These are phyloP conservation scores for Enteromius anoplus DNA, from an alignment of 2,797 vertebrate genomes.

Conservation along the genomic window DNA sequence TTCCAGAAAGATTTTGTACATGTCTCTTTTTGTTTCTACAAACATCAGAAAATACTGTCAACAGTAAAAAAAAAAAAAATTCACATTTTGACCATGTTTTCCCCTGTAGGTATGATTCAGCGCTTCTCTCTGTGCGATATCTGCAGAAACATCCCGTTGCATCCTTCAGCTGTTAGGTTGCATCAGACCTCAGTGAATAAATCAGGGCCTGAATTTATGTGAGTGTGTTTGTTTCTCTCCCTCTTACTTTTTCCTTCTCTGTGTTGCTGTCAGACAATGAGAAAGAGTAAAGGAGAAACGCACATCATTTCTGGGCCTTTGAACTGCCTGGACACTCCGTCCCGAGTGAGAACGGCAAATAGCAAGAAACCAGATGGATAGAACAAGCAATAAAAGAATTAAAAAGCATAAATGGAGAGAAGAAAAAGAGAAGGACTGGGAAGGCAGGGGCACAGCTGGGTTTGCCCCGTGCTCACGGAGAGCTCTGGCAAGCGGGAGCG, in stretches of 20 bases:
- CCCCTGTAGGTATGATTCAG: not conserved
- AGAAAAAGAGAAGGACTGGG: slow-evolving; percentile 33
- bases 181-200: slow-evolving; percentile 49
- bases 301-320: slow-evolving; percentile 3
- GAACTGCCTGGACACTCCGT: not conserved
- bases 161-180: slow-evolving; percentile 50
- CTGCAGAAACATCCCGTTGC: slow-evolving; percentile 31
- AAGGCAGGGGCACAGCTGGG: slow-evolving; percentile 58
- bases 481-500: slow-evolving; percentile 49
- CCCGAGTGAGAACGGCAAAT: slow-evolving; percentile 6
- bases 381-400: not conserved
- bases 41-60: not conserved
- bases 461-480: slow-evolving; percentile 43
- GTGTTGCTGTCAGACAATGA: slow-evolving; percentile 8
- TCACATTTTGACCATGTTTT: not conserved
- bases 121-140: not conserved
- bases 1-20: not conserved
- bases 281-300: not conserved
- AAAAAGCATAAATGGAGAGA: slow-evolving; percentile 31
- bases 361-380: not conserved
- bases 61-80: not conserved
- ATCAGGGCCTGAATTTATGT: slow-evolving; percentile 30
- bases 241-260: slow-evolving; percentile 19
- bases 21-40: not conserved
- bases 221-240: slow-evolving; percentile 15